Evolutionary conservation across 2,113 vertebrate genomes (phyloP), one percentile per base, ranked within the genome.

Genomic region (Trogon melanurus): DNA sequence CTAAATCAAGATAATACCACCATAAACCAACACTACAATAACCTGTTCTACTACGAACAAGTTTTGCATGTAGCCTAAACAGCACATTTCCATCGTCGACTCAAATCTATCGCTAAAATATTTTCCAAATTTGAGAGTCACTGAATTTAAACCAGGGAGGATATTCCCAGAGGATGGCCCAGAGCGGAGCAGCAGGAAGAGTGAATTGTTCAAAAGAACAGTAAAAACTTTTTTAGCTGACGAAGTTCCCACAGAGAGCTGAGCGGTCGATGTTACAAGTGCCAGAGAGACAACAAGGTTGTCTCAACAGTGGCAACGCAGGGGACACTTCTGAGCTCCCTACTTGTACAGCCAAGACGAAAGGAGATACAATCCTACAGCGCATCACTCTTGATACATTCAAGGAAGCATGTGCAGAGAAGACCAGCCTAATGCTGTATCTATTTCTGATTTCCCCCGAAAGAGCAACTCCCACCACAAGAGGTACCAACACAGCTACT

Each of bases 1-100:
- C 36, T 91, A 27, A 29, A 78, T 86, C 76, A 78, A 95, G 73
- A 89, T 94, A 92, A 89, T 19, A 13, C 50, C 58, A 17, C 84
- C 51, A 56, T 32, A 75, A 86, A 47, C 4, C 38, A 88, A 75
- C 58, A 47, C 30, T 45, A 5, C 32, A 90, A 93, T 78, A 89
- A 85, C 91, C 74, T 56, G 67, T 60, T 94, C 81, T 66, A 57
- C 75, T 48, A 15, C 1, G 17, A 95, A 58, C 32, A 15, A 44
- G 79, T 85, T 88, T n/a, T 80, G 60, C 88, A 41, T 17, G 62
- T 26, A 10, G 34, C 45, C 75, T 36, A 21, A 91, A 51, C 15
- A 41, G 16, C 9, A 4, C 15, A 30, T 56, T 82, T 89, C 54
- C 16, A 72, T 66, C 69, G 48, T 16, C 4, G 5, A 41, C 25